These are phyloP conservation scores for Poeciliopsis turneri DNA, from an alignment of 2,797 vertebrate genomes.

Conservation along the genomic window DNA sequence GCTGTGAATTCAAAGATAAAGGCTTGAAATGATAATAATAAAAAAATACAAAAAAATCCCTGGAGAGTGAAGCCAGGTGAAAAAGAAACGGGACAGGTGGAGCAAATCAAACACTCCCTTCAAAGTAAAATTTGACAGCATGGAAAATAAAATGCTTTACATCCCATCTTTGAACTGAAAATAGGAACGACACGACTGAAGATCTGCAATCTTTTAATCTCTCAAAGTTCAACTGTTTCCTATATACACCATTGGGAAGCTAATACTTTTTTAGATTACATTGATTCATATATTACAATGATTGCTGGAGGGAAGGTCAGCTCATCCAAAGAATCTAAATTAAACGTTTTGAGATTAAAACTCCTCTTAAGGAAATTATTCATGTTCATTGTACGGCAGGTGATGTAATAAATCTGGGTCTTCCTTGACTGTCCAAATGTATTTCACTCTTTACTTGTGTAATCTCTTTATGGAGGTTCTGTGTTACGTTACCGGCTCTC, in stretches of 20 bases:
- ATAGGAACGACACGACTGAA: constrained; percentile 26
- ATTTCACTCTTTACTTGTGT: neutral
- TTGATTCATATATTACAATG: neutral
- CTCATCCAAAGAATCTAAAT: neutral
- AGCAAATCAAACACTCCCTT: constrained; percentile 33
- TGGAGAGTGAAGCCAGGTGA: constrained; percentile 59
- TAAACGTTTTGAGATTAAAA: neutral
- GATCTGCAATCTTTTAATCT: constrained; percentile 4
- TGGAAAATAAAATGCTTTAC: constrained; percentile 23
- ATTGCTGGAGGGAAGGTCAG: neutral
- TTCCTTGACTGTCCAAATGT: neutral
- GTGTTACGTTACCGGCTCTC: neutral
- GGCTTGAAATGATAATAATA: constrained; percentile 52
- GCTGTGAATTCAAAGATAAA: constrained; percentile 68
- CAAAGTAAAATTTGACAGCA: constrained; percentile 30
- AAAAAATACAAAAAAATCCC: constrained; percentile 58
- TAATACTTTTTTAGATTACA: neutral
- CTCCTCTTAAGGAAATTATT: neutral
- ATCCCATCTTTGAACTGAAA: constrained; percentile 32
- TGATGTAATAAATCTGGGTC: neutral
- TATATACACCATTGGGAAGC: neutral
- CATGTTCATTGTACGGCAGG: neutral
- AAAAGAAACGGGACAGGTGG: constrained; percentile 42
- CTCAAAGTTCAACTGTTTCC: neutral
- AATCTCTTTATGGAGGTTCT: neutral